Base-by-base conservation (phyloP, 2,888 invertebrate species). In the Acanthosepion lycidas region DNA sequence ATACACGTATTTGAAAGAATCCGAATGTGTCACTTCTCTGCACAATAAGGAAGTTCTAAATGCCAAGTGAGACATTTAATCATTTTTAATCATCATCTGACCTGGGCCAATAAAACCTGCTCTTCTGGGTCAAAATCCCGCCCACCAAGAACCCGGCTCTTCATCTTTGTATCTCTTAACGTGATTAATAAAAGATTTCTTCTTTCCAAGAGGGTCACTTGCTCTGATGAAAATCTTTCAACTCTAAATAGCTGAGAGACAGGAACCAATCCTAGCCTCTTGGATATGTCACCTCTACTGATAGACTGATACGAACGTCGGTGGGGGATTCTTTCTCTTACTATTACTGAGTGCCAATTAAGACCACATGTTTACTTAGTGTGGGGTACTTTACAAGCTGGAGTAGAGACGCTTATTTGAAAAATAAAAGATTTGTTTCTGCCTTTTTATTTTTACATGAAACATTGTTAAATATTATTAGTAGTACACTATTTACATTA, bases 281-380 rank as follows among this genome's bases (percentile, higher is more conserved):
- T n/a, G 78, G 78, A n/a, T n/a, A 33, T 78, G 78, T 78, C 12
- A 5, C n/a, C 12, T 78, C 33, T 33, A n/a, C 15, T 78, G n/a
- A 5, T n/a, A 12, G n/a, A 15, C 0, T 4, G 15, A 6, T 9
- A n/a, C 9, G 12, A 18, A 4, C 15, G 15, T 15, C 0, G n/a
- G n/a, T n/a, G n/a, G 78, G 9, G 12, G 78, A 12, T 78, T 78
- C 18, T n/a, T 78, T 23, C 2, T 12, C 78, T 78, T 33, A 9
- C n/a, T n/a, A 78, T 78, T n/a, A 78, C 33, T 78, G 78, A n/a
- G 12, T 9, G n/a, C 15, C n/a, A 78, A 78, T 78, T 78, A 78
- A 78, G 78, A 78, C 78, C 78, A 78, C 33, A 78, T 78, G 78
- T 78, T 78, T 78, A 78, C 78, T 78, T n/a, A 78, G 78, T 78